Percentiles rank a stretch among this genome's conserved stretches.
Evolutionary conservation across 2,797 vertebrate species (phyloP).

Genomic region (Cyclopterus lumpus): DNA sequence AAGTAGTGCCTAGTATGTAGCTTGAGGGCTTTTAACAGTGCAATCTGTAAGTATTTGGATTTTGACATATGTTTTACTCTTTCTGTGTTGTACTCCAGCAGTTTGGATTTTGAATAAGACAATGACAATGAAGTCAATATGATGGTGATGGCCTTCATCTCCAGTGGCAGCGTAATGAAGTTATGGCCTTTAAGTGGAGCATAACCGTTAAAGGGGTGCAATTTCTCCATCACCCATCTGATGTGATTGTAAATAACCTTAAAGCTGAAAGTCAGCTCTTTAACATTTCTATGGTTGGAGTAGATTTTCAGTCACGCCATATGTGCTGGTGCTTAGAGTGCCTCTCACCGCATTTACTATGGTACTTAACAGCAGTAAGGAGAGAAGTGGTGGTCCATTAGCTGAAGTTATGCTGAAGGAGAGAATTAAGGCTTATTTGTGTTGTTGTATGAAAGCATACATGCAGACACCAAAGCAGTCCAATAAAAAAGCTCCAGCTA

Average conservation of each 20-base stretch:
- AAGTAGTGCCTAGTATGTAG: constrained; percentile 26
- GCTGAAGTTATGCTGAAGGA: constrained; percentile 33
- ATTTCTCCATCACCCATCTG: not conserved
- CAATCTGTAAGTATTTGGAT: not conserved
- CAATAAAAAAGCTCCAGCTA: not conserved
- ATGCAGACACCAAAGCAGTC: not conserved
- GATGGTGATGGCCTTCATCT: not conserved
- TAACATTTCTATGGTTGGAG: constrained; percentile 21
- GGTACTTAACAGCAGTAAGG: constrained; percentile 56
- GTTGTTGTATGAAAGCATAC: constrained; percentile 6
- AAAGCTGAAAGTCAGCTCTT: not conserved
- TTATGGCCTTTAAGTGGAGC: not conserved
- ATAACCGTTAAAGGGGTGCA: not conserved
- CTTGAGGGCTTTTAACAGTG: constrained; percentile 1
- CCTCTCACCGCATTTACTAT: constrained; percentile 54
- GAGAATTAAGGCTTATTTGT: constrained; percentile 42
- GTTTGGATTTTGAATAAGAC: not conserved
- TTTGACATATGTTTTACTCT: not conserved
- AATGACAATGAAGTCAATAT: not conserved
- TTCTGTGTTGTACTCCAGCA: not conserved
- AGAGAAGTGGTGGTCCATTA: constrained; percentile 56
- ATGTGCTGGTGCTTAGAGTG: constrained; percentile 62
- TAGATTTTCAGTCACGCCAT: constrained; percentile 38
- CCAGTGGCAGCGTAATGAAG: not conserved
- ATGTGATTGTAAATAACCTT: not conserved